Evolutionary conservation across 1,140 invertebrate genomes (phyloP).

Genomic region (Heliconius eleuchia): DNA sequence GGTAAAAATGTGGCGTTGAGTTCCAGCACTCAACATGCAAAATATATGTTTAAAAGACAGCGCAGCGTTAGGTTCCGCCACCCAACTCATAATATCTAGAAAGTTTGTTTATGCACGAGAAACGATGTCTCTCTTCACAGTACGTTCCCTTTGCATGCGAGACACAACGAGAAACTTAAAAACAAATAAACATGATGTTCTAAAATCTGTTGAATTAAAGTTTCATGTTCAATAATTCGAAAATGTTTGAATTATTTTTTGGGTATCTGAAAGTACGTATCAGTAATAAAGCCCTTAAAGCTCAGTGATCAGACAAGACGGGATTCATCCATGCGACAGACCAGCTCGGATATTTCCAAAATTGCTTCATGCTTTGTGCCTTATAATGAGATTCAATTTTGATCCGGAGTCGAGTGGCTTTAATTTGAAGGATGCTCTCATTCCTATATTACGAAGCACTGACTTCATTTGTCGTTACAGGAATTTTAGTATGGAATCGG

Average conservation of each 20-base stretch:
- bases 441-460: conserved; percentile 23
- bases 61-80: no score
- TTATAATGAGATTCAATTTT: conserved; percentile 22
- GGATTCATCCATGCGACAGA: background rate
- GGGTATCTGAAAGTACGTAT: background rate
- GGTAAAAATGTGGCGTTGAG: no score
- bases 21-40: no score
- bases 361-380: conserved; percentile 17
- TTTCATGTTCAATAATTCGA: background rate
- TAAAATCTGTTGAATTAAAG: background rate
- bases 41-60: no score
- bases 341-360: conserved; percentile 21
- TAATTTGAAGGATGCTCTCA: conserved; percentile 28
- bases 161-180: no score
- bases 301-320: background rate
- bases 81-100: no score
- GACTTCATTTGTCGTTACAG: conserved; percentile 11
- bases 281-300: background rate
- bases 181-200: no score
- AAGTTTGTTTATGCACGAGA: no score
- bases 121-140: no score
- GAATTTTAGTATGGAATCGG: background rate
- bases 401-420: conserved; percentile 22
- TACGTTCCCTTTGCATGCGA: no score
- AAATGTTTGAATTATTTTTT: background rate